Percentiles rank a stretch among this genome's conserved stretches.
These are phyloP conservation scores for Enteromius thamalakanensis DNA, from an alignment of 2,797 vertebrate species.

Conservation along the genomic window DNA sequence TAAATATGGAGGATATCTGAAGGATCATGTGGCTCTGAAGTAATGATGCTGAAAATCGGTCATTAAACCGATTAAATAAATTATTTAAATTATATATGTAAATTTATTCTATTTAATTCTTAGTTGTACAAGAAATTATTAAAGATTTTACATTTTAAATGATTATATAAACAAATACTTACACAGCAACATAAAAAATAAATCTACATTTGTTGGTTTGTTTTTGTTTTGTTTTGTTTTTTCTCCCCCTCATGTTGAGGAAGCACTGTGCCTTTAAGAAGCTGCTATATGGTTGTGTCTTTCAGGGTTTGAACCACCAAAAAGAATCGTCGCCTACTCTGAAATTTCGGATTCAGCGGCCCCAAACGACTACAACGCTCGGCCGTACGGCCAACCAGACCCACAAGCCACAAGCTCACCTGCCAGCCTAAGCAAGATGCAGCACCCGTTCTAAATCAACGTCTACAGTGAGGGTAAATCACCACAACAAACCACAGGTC, in stretches of 20 bases:
- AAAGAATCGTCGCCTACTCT: constrained; percentile 24
- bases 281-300: not conserved
- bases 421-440: constrained; percentile 37
- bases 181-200: not conserved
- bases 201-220: not conserved
- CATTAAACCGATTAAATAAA: not conserved
- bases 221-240: not conserved
- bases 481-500: constrained; percentile 16
- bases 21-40: not conserved
- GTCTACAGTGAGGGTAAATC: constrained; percentile 24
- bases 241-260: not conserved
- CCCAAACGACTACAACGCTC: not conserved
- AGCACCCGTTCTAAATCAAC: constrained; percentile 22
- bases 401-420: constrained; percentile 40
- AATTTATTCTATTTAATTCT: not conserved
- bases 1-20: not conserved
- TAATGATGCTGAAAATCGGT: not conserved
- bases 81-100: not conserved
- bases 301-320: constrained; percentile 32
- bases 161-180: not conserved
- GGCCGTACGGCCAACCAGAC: constrained; percentile 34
- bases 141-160: too few species aligned
- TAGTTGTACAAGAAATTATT: too few species aligned
- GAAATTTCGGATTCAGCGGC: constrained; percentile 15
- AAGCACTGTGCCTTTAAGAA: not conserved